Percentiles rank a stretch among this genome's conserved stretches.
Conservation (phyloP, 2,797 vertebrate species). For the Steatocranus sp. region DNA sequence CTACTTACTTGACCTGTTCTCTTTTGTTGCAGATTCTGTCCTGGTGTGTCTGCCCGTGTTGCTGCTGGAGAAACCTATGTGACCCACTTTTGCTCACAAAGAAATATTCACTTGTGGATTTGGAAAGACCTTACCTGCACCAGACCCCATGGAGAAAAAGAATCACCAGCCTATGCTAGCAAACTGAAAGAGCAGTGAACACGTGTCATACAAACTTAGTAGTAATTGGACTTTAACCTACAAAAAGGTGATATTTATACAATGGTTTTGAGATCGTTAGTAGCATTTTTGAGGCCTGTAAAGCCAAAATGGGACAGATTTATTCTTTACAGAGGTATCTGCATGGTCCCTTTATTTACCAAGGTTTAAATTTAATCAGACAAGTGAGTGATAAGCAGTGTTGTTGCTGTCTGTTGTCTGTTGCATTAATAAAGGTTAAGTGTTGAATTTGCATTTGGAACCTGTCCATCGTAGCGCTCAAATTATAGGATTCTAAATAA, state of each 20-base stretch:
- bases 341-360: neutral
- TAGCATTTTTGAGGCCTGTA: neutral
- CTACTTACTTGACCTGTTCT: neutral
- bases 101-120: neutral
- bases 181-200: neutral
- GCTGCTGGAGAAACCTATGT: neutral
- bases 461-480: neutral
- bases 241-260: neutral
- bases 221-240: neutral
- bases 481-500: neutral
- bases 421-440: neutral
- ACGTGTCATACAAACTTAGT: neutral
- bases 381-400: neutral
- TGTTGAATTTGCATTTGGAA: neutral
- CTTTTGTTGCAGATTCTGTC: neutral
- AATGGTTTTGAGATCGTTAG: neutral
- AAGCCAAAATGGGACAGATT: neutral
- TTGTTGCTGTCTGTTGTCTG: neutral
- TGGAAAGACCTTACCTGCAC: neutral
- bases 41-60: neutral
- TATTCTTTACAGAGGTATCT: neutral
- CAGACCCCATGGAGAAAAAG: neutral
- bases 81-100: neutral
- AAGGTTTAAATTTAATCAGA: neutral
- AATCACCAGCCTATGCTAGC: neutral